Evolutionary conservation across 2,797 vertebrate genomes (phyloP), one percentile per base, ranked within the genome.

Genomic region (Schizothorax lantsangensis): DNA sequence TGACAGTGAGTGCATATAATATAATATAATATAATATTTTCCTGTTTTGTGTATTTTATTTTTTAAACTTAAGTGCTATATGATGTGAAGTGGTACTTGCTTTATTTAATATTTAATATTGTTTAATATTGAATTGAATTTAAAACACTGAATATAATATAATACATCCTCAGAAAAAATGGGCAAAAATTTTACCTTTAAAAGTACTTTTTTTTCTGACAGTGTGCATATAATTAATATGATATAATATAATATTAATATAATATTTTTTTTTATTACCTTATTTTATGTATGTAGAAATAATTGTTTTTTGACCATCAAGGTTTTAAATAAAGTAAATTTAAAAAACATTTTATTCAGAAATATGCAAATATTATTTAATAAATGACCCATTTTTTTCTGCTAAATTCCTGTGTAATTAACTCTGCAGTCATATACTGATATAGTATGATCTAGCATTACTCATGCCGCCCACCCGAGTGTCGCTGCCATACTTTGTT

Each of bases 401-500:
- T 1, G 36, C 5, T 6, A 43, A 45, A 62, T 43, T 62, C 19
- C 62, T 33, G 43, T 33, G 43, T 49, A 66, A 33, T 21, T 66
- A 33, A 47, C 62, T 68, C 3, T 4, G 9, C 17, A 14, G 43
- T 69, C 3, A 81, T 36, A 4, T 36, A 36, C 43, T 33, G 43
- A 36, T n/a, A 49, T n/a, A 68, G 40, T 21, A 2, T 52, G 62
- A 69, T 78, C 21, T 71, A 71, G 64, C 10, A 8, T 38, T 1
- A 26, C 83, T n/a, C 69, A 30, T 6, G 11, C 6, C 15, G 2
- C 45, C 62, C 45, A 23, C 43, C 30, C 19, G 8, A 26, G 40
- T 49, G 43, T 77, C 12, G 17, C 45, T 69, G 73, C 59, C 64
- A 47, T 62, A 43, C 79, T 40, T 68, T 79, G 33, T 79, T 85